These are phyloP conservation scores for Troilus luridus DNA, from an alignment of 2,888 invertebrate genomes.

Conservation along the genomic window DNA sequence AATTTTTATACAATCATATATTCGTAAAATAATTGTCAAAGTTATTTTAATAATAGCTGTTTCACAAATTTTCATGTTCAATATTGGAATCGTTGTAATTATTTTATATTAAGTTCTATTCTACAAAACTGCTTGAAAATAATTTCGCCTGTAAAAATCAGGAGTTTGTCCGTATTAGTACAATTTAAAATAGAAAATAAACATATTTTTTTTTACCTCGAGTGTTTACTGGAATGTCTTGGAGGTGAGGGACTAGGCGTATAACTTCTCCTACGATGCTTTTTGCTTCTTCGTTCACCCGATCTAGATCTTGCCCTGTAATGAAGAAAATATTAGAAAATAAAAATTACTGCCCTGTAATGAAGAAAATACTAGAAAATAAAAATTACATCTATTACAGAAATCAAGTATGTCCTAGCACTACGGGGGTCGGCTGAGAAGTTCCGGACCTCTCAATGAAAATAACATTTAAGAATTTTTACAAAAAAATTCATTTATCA, in stretches of 20 bases:
- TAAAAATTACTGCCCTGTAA: constrained; percentile 54
- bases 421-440: too few relatives aligned
- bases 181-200: background rate
- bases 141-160: too few relatives aligned
- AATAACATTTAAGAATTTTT: too few relatives aligned
- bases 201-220: constrained; percentile 60
- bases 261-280: constrained; percentile 65
- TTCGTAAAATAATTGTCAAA: too few relatives aligned
- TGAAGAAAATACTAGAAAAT: constrained; percentile 39
- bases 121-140: too few relatives aligned
- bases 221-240: constrained; percentile 64
- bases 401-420: background rate
- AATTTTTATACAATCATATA: too few relatives aligned
- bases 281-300: constrained; percentile 66
- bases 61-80: too few relatives aligned
- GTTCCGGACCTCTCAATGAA: too few relatives aligned
- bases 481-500: too few relatives aligned
- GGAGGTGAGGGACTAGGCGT: constrained; percentile 65
- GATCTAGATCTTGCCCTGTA: constrained; percentile 66
- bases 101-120: too few relatives aligned
- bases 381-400: background rate
- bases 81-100: background rate
- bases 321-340: constrained; percentile 43
- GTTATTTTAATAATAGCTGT: too few relatives aligned
- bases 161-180: too few relatives aligned